Base-by-base conservation (phyloP, 2,113 vertebrate genomes). In the Neomonachus schauinslandi region DNA sequence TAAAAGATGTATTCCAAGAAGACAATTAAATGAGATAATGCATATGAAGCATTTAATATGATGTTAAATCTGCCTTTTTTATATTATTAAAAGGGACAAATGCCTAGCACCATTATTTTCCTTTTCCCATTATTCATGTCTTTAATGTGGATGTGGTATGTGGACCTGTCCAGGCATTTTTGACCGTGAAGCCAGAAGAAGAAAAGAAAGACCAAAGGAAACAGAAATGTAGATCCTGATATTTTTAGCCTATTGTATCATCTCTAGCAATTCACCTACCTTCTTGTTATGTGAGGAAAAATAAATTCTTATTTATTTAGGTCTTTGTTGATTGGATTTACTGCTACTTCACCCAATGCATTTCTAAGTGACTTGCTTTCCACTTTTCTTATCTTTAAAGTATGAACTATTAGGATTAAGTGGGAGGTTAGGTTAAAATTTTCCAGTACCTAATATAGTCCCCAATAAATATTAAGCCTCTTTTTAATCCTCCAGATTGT, bases 361-460 rank as follows among this genome's bases (percentile, higher is more conserved):
- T 61, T 91, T 19, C 19, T 69, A 90, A 80, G 91, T 92, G 46
- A 67, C 76, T 85, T 81, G 39, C 39, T 93, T 97, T 81, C 49
- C 24, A 93, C 39, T 85, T 97, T 95, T 92, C 55, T 95, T 97
- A 87, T 96, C 42, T 92, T 89, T 82, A 76, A 95, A 97, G 22
- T 96, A 67, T 55, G 21, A 93, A 1, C 7, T 89, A 53, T 53
- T 94, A 76, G 36, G 55, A 59, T 74, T 87, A 94, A 94, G 59
- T 93, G n/a, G 24, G 19, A 84, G 42, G 63, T 80, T 84, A 55
- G 46, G 21, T 94, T 95, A 85, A 95, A 84, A 16, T 22, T 86
- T 94, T 82, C 59, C 18, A 86, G 65, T 63, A 72, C 36, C 46
- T 69, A 81, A 91, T 63, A 46, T 7, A 89, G 76, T 86, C 49